Evolutionary conservation across 2,113 vertebrate genomes (phyloP), one percentile per base, ranked within the genome.

Genomic region (Macquaria ambigua): DNA sequence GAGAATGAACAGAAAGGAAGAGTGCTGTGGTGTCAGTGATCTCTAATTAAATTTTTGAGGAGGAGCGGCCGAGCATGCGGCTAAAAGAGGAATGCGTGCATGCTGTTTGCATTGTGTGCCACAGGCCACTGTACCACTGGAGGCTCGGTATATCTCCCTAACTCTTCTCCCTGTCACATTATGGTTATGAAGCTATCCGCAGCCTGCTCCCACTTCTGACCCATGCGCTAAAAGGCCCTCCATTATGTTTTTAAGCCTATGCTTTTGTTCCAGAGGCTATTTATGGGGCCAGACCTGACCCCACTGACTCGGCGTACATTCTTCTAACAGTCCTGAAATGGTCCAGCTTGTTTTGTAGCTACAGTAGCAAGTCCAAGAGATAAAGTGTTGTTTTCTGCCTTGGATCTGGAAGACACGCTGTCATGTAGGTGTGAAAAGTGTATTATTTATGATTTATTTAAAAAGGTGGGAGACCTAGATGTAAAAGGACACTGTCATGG

Each of bases 21-120:
- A 84, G 75, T 2, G 21, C 77, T 93, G 90, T 69, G 91, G 91
- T 89, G 91, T 90, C 82, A 76, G 83, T 68, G 81, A 91, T 92
- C 92, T 91, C 86, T 92, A 92, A 93, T 93, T 93, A 93, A 52
- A 87, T 79, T 77, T 86, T 79, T 68, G 75, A 89, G 87, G 84
- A 83, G 89, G 72, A 87, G 90, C 78, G 87, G 89, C 62, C 14
- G 75, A 81, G 82, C 77, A 66, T 92, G 93, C 21, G 93, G 93
- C 88, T 50, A 53, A 11, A 53, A 76, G 63, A 89, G 91, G 94
- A 95, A 95, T 92, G 93, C 53, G 79, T 50, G 83, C 81, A 77
- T 69, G 88, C 83, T 90, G 93, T 92, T 93, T 94, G 92, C 90
- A 90, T 92, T 93, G 93, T 95, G 91, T 93, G 80, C 91, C 92